Base-by-base conservation (phyloP, 2,113 vertebrate species). In the Thalassarche chlororhynchos region DNA sequence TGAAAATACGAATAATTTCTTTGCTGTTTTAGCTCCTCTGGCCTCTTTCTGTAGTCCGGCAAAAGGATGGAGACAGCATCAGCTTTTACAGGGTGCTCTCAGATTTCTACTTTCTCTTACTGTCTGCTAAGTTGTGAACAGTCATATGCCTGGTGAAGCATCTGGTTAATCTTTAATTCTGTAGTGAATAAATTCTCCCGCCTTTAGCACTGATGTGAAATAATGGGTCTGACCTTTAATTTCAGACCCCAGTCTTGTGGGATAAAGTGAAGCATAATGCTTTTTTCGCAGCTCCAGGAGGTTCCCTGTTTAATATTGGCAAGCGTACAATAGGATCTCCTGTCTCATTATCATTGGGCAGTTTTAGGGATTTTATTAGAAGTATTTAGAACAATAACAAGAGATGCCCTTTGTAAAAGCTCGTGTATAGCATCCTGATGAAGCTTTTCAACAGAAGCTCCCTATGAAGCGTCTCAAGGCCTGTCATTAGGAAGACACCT, bases 201-300 rank as follows among this genome's bases (percentile, higher is more conserved):
- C 92, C 93, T 96, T 95, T 86, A 90, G 85, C 88, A 72, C 72
- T 96, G 74, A 94, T 95, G 76, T 93, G 88, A 93, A 96, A 87
- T 96, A 96, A 97, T 96, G 94, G 90, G 44, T 79, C 85, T 97
- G 95, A 97, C 95, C 97, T 97, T 97, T 97, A 93, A 97, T 95
- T 97, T 96, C 88, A 96, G 76, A 92, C 52, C 83, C 62, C 47
- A 29, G 44, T 93, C 76, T 93, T 93, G 55, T 89, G 93, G 90
- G 92, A 90, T 92, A 89, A 96, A 97, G 31, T 74, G 79, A 88
- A 94, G 34, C 75, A 82, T 88, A 93, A 93, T 83, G 38, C 54
- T 90, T 72, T 93, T 71, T 68, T 82, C 9, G 0, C 61, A 89
- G 74, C 82, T 96, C 55, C 68, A 64, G 64, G 87, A 94, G 38